phyloP scores from a whole-genome alignment of 1,140 invertebrate genomes.

The Brachionus paranguensis region DNA sequence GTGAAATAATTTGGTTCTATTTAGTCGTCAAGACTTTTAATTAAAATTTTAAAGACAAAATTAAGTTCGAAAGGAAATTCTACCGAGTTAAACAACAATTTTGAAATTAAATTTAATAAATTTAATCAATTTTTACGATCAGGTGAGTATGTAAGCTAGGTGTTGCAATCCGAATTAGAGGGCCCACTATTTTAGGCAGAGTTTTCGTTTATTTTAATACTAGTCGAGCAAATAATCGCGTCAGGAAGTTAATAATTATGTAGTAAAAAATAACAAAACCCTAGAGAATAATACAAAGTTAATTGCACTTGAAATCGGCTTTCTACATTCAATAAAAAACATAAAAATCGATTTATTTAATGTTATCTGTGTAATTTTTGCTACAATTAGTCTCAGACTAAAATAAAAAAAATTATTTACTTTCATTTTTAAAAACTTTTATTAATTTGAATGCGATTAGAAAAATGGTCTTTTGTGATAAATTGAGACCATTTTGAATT shows the following conservation, averaged over 20 bases:
- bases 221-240: background rate
- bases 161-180: background rate
- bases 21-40: background rate
- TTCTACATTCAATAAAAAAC: background rate
- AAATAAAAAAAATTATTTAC: background rate
- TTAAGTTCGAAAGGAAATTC: background rate
- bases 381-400: background rate
- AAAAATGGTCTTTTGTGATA: background rate
- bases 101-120: background rate
- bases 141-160: background rate
- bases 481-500: background rate
- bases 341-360: conserved; percentile 4
- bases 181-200: background rate
- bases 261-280: background rate
- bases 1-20: background rate
- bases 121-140: background rate
- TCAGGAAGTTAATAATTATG: conserved; percentile 14
- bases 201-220: background rate
- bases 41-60: background rate
- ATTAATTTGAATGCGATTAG: background rate
- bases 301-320: background rate
- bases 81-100: background rate
- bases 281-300: conserved; percentile 12
- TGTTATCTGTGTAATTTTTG: background rate
- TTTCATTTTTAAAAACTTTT: background rate